phyloP scores from a whole-genome alignment of 2,888 invertebrate genomes.

The Encarsia formosa region DNA sequence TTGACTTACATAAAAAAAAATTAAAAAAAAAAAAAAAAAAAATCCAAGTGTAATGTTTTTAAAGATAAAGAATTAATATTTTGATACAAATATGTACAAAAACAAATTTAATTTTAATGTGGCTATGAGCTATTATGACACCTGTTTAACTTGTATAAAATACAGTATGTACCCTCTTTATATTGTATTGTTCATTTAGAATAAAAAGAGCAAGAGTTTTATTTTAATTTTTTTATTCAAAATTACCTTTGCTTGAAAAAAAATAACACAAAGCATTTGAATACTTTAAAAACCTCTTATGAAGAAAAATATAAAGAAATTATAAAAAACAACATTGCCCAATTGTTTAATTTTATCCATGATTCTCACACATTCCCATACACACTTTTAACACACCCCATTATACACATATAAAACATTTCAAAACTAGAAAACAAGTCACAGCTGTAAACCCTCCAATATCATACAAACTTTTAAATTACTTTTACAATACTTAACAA shows the following conservation, averaged over 20 bases:
- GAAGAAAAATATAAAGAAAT: constrained; percentile 16
- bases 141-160: constrained; percentile 22
- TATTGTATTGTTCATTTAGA: constrained; percentile 24
- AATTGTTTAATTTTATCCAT: constrained; percentile 17
- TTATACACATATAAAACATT: constrained; percentile 23
- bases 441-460: constrained; percentile 7
- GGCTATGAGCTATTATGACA: constrained; percentile 22
- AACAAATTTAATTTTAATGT: constrained; percentile 17
- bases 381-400: constrained; percentile 19
- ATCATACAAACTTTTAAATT: constrained; percentile 17
- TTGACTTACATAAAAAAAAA: constrained; percentile 9
- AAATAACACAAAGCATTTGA: constrained; percentile 15
- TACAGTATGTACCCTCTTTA: constrained; percentile 19
- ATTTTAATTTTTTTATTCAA: constrained; percentile 20
- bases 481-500: constrained; percentile 15
- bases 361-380: constrained; percentile 6
- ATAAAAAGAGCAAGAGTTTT: constrained; percentile 22
- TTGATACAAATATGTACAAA: constrained; percentile 24
- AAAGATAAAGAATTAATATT: constrained; percentile 24
- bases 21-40: constrained; percentile 3
- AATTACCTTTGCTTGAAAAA: constrained; percentile 16
- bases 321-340: constrained; percentile 20
- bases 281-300: constrained; percentile 7
- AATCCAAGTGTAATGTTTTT: constrained; percentile 15
- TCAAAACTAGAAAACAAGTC: constrained; percentile 28